Conservation (phyloP, 2,797 vertebrate species). For the Lacerta viridis region DNA sequence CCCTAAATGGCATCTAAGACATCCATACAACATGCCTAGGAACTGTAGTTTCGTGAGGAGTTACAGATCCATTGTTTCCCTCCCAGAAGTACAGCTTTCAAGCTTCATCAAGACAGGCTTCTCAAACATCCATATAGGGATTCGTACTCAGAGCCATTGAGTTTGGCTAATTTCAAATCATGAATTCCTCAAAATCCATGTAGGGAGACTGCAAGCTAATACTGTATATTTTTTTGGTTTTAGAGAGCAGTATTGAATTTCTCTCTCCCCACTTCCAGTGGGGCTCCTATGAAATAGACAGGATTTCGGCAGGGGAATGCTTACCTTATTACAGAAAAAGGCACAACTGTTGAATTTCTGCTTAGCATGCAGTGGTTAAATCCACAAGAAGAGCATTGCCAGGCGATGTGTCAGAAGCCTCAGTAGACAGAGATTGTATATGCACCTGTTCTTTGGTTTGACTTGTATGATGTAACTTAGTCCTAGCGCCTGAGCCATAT, state of each 20-base stretch:
- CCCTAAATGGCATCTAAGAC: too few species aligned
- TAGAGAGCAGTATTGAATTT: neutral
- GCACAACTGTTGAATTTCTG: neutral
- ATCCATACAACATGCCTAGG: neutral
- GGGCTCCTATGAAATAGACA: neutral
- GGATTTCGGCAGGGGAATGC: neutral
- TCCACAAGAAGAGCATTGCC: neutral
- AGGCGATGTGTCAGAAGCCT: too few species aligned
- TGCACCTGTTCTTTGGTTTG: neutral
- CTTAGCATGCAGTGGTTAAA: neutral
- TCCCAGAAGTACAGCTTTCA: neutral
- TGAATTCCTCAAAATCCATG: neutral
- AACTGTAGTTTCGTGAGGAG: neutral
- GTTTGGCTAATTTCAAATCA: neutral
- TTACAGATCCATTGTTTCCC: neutral
- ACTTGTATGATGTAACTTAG: neutral
- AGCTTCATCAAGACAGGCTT: neutral
- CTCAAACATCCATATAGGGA: neutral
- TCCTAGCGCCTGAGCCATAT: conserved; percentile 16
- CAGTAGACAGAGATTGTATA: neutral
- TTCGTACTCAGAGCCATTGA: neutral
- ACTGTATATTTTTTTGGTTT: neutral
- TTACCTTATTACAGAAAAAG: neutral
- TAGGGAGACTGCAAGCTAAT: neutral
- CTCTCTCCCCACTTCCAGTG: neutral